A percentile compares a stretch with the other conserved stretches of the same genome.
Evolutionary conservation across 2,888 invertebrate genomes (phyloP).

Genomic region (Xestobium rufovillosum): DNA sequence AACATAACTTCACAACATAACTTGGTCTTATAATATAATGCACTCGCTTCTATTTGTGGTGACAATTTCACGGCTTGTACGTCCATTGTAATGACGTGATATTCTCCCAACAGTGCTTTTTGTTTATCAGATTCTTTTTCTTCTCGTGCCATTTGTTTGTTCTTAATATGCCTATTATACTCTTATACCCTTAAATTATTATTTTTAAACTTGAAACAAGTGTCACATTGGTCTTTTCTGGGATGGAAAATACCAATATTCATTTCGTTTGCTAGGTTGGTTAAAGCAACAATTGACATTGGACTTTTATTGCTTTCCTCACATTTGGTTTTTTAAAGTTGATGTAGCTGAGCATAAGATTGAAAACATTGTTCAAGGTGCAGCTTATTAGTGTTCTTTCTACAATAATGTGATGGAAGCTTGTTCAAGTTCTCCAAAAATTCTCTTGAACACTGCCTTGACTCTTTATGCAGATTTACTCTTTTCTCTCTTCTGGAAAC

Average conservation of each 20-base stretch:
- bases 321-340: conserved; percentile 12
- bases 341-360: conserved; percentile 10
- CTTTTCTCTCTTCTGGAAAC: not conserved
- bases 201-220: conserved; percentile 21
- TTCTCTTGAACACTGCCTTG: not conserved
- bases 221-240: conserved; percentile 10
- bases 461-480: not conserved
- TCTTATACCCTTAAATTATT: conserved; percentile 22
- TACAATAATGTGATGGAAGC: conserved; percentile 15
- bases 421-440: conserved; percentile 11
- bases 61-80: conserved; percentile 19
- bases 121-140: conserved; percentile 25
- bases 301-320: conserved; percentile 8
- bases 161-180: conserved; percentile 19
- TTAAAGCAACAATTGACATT: not conserved
- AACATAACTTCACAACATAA: conserved; percentile 27
- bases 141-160: conserved; percentile 23
- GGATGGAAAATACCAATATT: conserved; percentile 12
- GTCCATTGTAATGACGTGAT: conserved; percentile 22
- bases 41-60: conserved; percentile 15
- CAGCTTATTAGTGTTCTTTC: conserved; percentile 14
- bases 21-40: conserved; percentile 27
- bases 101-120: conserved; percentile 15
- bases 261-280: conserved; percentile 10
- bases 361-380: conserved; percentile 16